phyloP scores from a whole-genome alignment of 1,140 invertebrate genomes.

The Drosophila willistoni region DNA sequence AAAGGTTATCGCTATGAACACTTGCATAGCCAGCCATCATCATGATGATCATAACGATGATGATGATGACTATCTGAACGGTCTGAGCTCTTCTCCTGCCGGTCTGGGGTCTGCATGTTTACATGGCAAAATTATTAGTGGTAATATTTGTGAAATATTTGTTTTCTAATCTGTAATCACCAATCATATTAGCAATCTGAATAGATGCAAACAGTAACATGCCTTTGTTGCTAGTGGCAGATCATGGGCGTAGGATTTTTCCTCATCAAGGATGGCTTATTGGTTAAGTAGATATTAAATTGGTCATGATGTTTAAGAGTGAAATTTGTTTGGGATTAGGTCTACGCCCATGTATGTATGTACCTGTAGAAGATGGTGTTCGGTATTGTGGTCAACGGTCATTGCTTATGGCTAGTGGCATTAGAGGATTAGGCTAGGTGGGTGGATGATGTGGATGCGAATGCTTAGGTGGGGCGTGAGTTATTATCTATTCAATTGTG shows the following conservation, averaged over 20 bases:
- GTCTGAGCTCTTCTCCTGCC: conserved; percentile 27
- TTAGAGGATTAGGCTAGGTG: conserved; percentile 33
- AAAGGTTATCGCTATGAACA: conserved; percentile 80
- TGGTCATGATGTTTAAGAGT: too few relatives aligned
- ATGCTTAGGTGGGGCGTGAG: conserved; percentile 76
- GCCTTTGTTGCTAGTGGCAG: conserved; percentile 50
- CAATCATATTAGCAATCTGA: conserved; percentile 83
- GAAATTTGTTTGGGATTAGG: too few relatives aligned
- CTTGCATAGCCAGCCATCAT: conserved; percentile 66
- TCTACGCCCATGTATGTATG: neutral
- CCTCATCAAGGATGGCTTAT: too few relatives aligned
- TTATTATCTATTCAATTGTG: conserved; percentile 83
- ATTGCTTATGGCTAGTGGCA: conserved; percentile 58
- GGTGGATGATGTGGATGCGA: conserved; percentile 36
- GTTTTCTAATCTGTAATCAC: conserved; percentile 83
- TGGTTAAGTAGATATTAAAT: too few relatives aligned
- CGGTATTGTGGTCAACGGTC: conserved; percentile 65
- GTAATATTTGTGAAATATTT: conserved; percentile 83
- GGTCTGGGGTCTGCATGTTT: conserved; percentile 47
- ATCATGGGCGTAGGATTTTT: conserved; percentile 5
- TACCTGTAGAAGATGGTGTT: neutral
- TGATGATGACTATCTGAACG: conserved; percentile 37
- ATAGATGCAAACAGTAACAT: conserved; percentile 80
- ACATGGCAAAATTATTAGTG: conserved; percentile 79
- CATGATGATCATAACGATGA: conserved; percentile 53